Conservation (phyloP, 1,140 invertebrate genomes). For the Holotrichia oblita region DNA sequence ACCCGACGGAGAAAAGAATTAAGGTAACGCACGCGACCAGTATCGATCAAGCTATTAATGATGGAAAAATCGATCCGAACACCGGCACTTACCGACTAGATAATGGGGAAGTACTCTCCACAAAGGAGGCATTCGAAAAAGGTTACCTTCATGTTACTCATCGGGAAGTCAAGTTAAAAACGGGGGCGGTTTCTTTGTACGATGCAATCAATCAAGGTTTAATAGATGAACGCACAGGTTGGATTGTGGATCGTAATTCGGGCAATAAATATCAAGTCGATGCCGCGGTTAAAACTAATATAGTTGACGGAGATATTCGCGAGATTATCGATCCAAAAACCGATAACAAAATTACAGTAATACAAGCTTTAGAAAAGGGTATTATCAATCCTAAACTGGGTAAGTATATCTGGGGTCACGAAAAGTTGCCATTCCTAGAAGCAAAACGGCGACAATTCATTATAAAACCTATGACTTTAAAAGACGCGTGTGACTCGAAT, state of each 20-base stretch:
- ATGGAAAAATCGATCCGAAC: conserved; percentile 80
- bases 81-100: conserved; percentile 75
- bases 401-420: conserved; percentile 83
- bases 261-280: conserved; percentile 82
- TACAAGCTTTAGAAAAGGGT: conserved; percentile 78
- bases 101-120: conserved; percentile 74
- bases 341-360: conserved; percentile 82
- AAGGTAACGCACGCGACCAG: conserved; percentile 76
- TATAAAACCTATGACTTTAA: conserved; percentile 88
- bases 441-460: conserved; percentile 82
- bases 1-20: conserved; percentile 76
- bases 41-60: conserved; percentile 81
- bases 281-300: conserved; percentile 78
- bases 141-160: conserved; percentile 77
- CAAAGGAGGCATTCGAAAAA: conserved; percentile 81
- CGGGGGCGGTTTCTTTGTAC: conserved; percentile 77
- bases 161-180: conserved; percentile 76
- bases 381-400: conserved; percentile 82
- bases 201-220: conserved; percentile 85
- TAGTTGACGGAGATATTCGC: conserved; percentile 78
- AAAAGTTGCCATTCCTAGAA: conserved; percentile 80
- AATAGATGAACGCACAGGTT: conserved; percentile 77
- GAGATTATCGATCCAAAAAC: conserved; percentile 84
- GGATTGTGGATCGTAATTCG: conserved; percentile 83
- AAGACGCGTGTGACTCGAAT: conserved; percentile 84